phyloP scores from a whole-genome alignment of 2,888 invertebrate genomes.

The Malacosoma neustria region DNA sequence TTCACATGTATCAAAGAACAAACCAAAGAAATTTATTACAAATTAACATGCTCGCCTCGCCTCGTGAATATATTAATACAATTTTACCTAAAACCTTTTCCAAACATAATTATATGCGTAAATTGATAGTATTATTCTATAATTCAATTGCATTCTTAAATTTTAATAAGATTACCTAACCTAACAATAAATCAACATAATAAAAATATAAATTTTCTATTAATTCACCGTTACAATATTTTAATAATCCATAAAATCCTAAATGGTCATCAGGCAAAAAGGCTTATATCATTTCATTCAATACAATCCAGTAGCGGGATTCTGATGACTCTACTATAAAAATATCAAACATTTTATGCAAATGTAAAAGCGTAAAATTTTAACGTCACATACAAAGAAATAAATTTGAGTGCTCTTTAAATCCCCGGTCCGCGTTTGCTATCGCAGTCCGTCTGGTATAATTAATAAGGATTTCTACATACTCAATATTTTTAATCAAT shows the following conservation, averaged over 20 bases:
- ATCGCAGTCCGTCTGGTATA: slow-evolving; percentile 40
- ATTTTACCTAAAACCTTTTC: too few species aligned
- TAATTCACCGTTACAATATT: neutral
- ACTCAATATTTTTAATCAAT: neutral
- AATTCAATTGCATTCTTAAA: too few species aligned
- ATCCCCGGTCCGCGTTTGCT: slow-evolving; percentile 8
- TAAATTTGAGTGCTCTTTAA: slow-evolving; percentile 14
- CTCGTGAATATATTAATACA: too few species aligned
- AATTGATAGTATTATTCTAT: too few species aligned
- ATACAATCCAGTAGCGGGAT: neutral
- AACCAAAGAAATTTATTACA: too few species aligned
- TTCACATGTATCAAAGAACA: too few species aligned
- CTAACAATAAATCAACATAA: neutral
- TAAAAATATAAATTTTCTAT: neutral
- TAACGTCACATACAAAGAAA: slow-evolving; percentile 11
- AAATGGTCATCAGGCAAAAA: neutral
- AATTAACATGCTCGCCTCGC: too few species aligned
- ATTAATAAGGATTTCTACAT: slow-evolving; percentile 26
- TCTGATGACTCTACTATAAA: neutral
- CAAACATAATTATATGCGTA: too few species aligned
- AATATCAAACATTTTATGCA: neutral
- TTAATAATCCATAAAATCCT: neutral
- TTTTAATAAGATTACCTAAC: too few species aligned
- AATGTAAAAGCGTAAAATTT: neutral
- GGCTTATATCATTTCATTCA: neutral